These are phyloP conservation scores for Anableps anableps DNA, from an alignment of 2,797 vertebrate species.

Conservation along the genomic window DNA sequence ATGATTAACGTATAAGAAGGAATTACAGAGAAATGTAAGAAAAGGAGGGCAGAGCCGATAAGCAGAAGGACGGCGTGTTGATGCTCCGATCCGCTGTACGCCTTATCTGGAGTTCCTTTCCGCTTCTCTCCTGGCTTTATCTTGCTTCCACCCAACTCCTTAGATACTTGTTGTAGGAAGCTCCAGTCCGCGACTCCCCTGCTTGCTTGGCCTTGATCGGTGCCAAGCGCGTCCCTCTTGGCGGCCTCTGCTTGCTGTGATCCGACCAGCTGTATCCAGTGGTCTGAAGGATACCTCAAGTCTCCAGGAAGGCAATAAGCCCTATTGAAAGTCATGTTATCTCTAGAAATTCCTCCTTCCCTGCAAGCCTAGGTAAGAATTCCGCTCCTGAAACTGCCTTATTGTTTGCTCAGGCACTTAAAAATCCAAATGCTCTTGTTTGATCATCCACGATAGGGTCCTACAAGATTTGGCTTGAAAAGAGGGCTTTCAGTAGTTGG, in stretches of 20 bases:
- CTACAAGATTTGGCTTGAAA: neutral
- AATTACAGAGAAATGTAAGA: neutral
- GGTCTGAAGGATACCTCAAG: neutral
- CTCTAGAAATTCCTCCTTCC: neutral
- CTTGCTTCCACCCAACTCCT: neutral
- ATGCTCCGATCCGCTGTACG: neutral
- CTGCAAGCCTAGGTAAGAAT: neutral
- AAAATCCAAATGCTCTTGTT: neutral
- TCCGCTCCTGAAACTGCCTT: neutral
- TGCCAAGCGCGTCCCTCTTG: neutral
- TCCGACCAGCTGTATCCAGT: neutral
- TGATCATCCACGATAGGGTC: neutral
- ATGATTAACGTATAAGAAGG: neutral
- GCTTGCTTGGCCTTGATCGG: neutral
- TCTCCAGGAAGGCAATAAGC: neutral
- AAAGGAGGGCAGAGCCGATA: neutral
- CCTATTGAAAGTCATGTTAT: neutral
- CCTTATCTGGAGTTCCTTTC: neutral
- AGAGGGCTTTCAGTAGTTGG: neutral
- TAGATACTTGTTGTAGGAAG: neutral
- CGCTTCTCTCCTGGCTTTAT: neutral
- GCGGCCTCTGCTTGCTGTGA: neutral
- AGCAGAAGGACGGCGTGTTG: too few relatives aligned
- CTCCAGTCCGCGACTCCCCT: neutral
- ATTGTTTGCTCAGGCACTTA: neutral